Evolutionary conservation across 2,113 vertebrate genomes (phyloP), one percentile per base, ranked within the genome.

Genomic region (Micromys minutus): DNA sequence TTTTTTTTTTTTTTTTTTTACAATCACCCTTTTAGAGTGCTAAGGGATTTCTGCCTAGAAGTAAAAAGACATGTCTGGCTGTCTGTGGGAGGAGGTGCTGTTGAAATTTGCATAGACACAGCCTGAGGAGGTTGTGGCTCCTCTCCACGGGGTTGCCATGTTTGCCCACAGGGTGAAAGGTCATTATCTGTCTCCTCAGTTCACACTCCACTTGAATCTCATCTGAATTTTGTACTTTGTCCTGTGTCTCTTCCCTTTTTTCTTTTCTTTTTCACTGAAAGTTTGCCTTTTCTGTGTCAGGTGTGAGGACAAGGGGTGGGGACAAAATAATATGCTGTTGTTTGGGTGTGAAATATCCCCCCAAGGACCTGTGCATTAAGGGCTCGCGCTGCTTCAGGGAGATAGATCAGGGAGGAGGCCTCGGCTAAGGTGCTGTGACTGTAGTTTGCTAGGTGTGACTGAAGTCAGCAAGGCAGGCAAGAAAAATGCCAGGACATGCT

Each of bases 121-220:
- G 36, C 7, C 22, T 10, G 34, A 29, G 12, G 42, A 81, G 8
- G 76, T 22, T 65, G 39, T n/a, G 16, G 57, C 67, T 52, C 42
- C n/a, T 19, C 55, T 22, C 1, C 1, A 3, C 4, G 3, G 5
- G 3, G 3, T 24, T 39, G 50, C 39, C 71, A 9, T 55, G 7
- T 93, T n/a, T 75, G 45, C 69, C 22, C 5, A 36, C 55, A 36
- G 21, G 52, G 55, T 45, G 21, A 65, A 10, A 50, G 26, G n/a
- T 36, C 61, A 39, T 81, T 36, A 59, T 34, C 31, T 72, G 36
- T 39, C 52, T 34, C 47, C 12, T 39, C 57, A 5, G 1, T 47
- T 45, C 29, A 34, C 0, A 36, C 29, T 61, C 21, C 52, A 26
- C 17, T 42, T 77, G 57, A 17, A 45, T 50, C 17, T 71, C 61